phyloP scores from a whole-genome alignment of 2,113 vertebrate genomes.

The Odocoileus hemionus region DNA sequence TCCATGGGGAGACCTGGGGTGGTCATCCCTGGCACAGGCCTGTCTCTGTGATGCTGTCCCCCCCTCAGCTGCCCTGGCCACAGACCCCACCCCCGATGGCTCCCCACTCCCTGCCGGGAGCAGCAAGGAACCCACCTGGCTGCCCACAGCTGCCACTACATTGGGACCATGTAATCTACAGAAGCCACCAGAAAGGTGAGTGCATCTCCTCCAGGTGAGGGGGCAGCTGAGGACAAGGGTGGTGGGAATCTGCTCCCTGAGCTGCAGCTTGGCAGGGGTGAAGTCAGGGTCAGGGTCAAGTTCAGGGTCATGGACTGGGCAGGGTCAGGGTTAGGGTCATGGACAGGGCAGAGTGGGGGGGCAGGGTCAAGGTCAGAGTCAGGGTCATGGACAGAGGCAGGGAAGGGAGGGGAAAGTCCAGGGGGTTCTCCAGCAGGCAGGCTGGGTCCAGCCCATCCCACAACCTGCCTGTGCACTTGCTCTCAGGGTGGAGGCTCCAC shows the following conservation, averaged over 20 bases:
- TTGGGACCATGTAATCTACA: background rate
- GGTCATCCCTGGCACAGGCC: too few relatives aligned
- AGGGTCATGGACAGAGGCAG: background rate
- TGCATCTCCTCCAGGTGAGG: background rate
- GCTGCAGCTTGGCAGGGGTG: too few relatives aligned
- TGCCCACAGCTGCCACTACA: background rate
- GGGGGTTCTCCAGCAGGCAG: background rate
- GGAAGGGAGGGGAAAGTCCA: background rate
- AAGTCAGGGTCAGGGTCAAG: background rate
- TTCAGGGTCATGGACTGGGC: background rate
- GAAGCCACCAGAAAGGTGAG: background rate
- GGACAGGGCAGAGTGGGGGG: background rate
- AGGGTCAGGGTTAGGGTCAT: background rate
- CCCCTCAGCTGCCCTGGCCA: background rate
- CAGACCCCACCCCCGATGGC: background rate
- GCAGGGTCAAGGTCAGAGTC: background rate
- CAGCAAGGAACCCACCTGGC: background rate
- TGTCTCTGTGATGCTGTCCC: accelerated
- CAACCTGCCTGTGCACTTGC: background rate
- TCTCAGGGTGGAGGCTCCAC: too few relatives aligned
- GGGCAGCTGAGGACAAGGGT: background rate
- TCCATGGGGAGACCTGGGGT: background rate
- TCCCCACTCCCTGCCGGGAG: too few relatives aligned
- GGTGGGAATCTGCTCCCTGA: background rate
- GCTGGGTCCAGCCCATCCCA: background rate